Base-by-base conservation (phyloP, 2,888 invertebrate genomes). In the Drosophila kuntzei region DNA sequence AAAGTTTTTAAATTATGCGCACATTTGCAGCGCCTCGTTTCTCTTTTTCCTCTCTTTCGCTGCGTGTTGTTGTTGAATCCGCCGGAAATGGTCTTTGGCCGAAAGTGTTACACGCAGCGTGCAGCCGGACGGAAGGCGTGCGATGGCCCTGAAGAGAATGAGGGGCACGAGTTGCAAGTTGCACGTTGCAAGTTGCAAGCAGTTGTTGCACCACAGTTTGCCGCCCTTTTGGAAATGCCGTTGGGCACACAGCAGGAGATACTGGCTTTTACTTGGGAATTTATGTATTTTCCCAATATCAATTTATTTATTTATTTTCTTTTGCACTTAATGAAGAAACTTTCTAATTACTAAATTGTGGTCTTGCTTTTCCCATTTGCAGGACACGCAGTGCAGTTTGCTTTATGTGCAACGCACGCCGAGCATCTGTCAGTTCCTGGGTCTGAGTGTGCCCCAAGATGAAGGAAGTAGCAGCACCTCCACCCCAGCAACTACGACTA, bases 371-470 rank as follows among this genome's bases (percentile, higher is more conserved):
- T n/a, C 57, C 14, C 27, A 62, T 47, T 61, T 76, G 43, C 75
- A 91, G 91, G 80, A 73, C 55, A 73, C 80, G 34, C 80, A 89
- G 70, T 91, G 92, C 73, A 90, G 89, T 78, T 80, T 92, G 70
- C 79, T 92, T 51, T 87, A 91, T 67, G 90, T 86, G 46, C 92
- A 91, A 67, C 89, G 85, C 39, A 91, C 91, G 32, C 90, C 92
- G 18, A 90, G 89, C 76, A 91, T 92, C 75, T 92, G 92, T 64
- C 78, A 83, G 29, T 91, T 92, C 53, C 78, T 92, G 54, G 90
- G 91, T 14, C 74, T 91, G 18, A 66, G 20, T n/a, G 62, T n/a
- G 36, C 63, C 72, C 46, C 59, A 53, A 11, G 64, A 73, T 49
- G 58, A 32, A 16, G 41, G 46, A 37, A 47, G 34, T 20, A 75